Evolutionary conservation across 2,797 vertebrate genomes (phyloP), one percentile per base, ranked within the genome.

Genomic region (Limnodromus scolopaceus): DNA sequence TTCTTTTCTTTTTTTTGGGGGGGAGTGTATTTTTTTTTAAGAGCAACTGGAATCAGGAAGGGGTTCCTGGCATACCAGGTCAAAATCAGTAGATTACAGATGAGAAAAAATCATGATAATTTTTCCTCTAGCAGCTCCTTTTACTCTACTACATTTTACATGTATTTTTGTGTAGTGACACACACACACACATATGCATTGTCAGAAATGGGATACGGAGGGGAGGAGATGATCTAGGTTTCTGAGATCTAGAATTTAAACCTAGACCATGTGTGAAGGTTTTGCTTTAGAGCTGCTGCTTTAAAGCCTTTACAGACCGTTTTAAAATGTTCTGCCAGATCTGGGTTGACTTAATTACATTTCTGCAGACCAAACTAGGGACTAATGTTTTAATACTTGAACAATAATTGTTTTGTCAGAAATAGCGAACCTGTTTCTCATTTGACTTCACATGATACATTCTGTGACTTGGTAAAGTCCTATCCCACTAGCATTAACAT

Each of bases 361-460:
- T 76, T 84, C 46, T 76, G 74, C 23, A 87, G 83, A 36, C 57
- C 23, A 38, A 43, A 46, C n/a, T 83, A 70, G 45, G 36, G 25
- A 75, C 51, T 83, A 38, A 19, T 34, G 30, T 80, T 89, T 79
- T 80, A 80, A 87, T 84, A 75, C 68, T 84, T 66, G 39, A 90
- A 79, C 63, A 90, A 80, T 66, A 87, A 79, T 84, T 64, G 66
- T 89, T 71, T 84, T 84, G 63, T 87, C 78, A 71, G 74, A 70
- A 76, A 57, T 51, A 9, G 48, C 0, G 3, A 66, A 80, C 87
- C 41, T 71, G 63, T 75, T 95, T 90, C 38, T 92, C 58, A 30
- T 84, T 70, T 76, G 57, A 54, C 55, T 83, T 87, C 46, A n/a
- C 19, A 7, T n/a, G 77, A 41, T 80, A 51, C 0, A 3, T 94